Conservation (phyloP, 2,113 vertebrate genomes). For the Cyanistes caeruleus region DNA sequence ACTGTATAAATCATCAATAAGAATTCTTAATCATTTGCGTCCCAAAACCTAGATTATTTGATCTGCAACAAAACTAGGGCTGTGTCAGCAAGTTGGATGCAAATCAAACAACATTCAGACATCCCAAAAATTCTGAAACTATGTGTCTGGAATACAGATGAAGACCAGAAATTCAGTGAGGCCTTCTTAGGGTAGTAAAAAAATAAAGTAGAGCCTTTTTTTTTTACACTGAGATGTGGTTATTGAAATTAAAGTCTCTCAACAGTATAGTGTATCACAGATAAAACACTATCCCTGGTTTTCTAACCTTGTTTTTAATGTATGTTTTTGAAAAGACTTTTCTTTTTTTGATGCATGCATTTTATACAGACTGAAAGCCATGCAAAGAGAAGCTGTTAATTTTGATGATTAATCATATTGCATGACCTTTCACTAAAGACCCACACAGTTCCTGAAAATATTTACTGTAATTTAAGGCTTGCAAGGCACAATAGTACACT, state of each 20-base stretch:
- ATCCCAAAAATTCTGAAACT: slow-evolving; percentile 33
- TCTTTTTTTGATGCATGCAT: background rate
- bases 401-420: slow-evolving; percentile 5
- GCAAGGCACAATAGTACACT: background rate
- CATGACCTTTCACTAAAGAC: slow-evolving; percentile 36
- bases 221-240: background rate
- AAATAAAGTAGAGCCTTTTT: background rate
- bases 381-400: background rate
- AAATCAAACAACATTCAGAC: slow-evolving; percentile 55
- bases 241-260: background rate
- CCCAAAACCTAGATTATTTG: slow-evolving; percentile 59
- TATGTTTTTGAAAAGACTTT: background rate
- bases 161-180: slow-evolving; percentile 9
- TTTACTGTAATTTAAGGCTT: slow-evolving; percentile 54
- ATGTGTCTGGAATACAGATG: slow-evolving; percentile 41
- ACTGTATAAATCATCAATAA: slow-evolving; percentile 56
- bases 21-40: slow-evolving; percentile 52
- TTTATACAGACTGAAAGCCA: background rate
- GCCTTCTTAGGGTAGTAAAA: slow-evolving; percentile 5
- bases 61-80: slow-evolving; percentile 54
- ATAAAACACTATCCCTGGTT: background rate
- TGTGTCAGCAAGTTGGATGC: slow-evolving; percentile 60
- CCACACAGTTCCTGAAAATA: slow-evolving; percentile 13
- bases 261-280: background rate
- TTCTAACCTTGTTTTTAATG: background rate